These are phyloP conservation scores for Hemiscyllium ocellatum DNA, from an alignment of 2,113 vertebrate genomes.

Conservation along the genomic window DNA sequence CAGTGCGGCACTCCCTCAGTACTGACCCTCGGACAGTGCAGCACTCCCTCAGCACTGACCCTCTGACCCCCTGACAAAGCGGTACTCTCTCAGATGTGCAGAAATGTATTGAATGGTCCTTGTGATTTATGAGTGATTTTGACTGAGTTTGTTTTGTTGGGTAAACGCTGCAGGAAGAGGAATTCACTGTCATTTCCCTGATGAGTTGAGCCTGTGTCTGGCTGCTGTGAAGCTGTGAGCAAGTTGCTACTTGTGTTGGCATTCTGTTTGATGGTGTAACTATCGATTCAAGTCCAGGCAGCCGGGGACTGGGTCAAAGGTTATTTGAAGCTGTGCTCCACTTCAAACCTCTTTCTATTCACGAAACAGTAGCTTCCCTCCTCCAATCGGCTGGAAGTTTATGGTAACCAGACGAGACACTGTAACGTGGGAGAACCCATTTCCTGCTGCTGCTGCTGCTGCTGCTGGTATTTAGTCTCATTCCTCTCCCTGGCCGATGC, in stretches of 20 bases:
- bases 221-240: too few relatives aligned
- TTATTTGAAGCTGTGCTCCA: not conserved
- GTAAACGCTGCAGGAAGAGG: too few relatives aligned
- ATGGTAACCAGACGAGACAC: not conserved
- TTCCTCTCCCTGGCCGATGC: not conserved
- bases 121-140: too few relatives aligned
- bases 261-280: not conserved
- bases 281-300: not conserved
- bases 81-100: too few relatives aligned
- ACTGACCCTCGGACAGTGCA: too few relatives aligned
- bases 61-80: too few relatives aligned
- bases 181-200: too few relatives aligned
- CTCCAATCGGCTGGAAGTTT: not conserved
- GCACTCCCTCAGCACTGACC: too few relatives aligned
- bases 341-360: not conserved
- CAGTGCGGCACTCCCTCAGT: too few relatives aligned
- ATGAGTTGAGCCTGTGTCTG: too few relatives aligned
- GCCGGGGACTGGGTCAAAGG: not conserved
- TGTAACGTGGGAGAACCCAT: not conserved
- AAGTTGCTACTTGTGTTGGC: not conserved
- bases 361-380: not conserved
- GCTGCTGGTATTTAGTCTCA: not conserved
- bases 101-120: too few relatives aligned
- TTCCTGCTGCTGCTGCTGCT: not conserved
- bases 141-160: too few relatives aligned